phyloP scores from a whole-genome alignment of 2,113 vertebrate genomes.

The Blennius ocellaris region DNA sequence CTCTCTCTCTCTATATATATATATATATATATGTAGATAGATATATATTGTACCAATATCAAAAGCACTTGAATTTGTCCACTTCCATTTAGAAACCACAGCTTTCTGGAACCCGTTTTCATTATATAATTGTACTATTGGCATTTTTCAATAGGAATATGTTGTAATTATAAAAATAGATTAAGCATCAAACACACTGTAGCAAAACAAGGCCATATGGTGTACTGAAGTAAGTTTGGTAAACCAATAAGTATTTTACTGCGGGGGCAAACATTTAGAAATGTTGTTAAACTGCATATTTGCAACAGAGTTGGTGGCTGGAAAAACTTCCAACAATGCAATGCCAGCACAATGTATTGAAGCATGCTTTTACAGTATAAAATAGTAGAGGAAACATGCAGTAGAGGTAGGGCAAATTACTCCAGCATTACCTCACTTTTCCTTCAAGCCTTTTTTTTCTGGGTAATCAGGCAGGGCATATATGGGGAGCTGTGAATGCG shows the following conservation, averaged over 20 bases:
- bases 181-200: background rate
- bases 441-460: slow-evolving; percentile 35
- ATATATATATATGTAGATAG: too few relatives aligned
- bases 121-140: slow-evolving; percentile 19
- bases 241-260: background rate
- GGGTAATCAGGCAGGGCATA: slow-evolving; percentile 69
- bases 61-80: too few relatives aligned
- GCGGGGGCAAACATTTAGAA: slow-evolving; percentile 3
- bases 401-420: slow-evolving; percentile 46
- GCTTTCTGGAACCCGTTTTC: too few relatives aligned
- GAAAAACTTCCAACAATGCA: slow-evolving; percentile 19
- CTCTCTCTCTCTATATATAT: too few relatives aligned
- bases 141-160: slow-evolving; percentile 4
- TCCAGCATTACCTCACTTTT: slow-evolving; percentile 57
- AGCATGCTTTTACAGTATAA: slow-evolving; percentile 41
- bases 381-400: slow-evolving; percentile 44
- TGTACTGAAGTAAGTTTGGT: slow-evolving; percentile 1
- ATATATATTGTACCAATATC: too few relatives aligned
- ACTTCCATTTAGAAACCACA: too few relatives aligned
- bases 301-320: slow-evolving; percentile 15
- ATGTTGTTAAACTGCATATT: slow-evolving; percentile 40
- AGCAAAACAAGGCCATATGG: background rate
- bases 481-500: slow-evolving; percentile 44
- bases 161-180: slow-evolving; percentile 18
- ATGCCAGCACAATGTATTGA: slow-evolving; percentile 39